These are phyloP conservation scores for Macropodus opercularis DNA, from an alignment of 2,797 vertebrate species.

Conservation along the genomic window DNA sequence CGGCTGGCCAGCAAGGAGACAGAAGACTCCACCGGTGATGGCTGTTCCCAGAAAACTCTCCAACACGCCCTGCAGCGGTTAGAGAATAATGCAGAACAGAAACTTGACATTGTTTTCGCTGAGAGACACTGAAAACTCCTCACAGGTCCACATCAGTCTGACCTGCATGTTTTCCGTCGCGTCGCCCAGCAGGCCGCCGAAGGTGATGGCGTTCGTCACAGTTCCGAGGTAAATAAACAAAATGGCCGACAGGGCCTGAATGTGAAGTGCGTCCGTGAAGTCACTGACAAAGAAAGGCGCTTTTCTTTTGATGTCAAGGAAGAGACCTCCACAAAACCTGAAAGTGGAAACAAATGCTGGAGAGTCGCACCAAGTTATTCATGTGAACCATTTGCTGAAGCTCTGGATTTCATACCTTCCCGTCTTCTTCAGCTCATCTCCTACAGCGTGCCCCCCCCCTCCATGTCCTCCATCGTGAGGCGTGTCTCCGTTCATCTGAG, in stretches of 20 bases:
- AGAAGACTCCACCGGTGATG: conserved; percentile 90
- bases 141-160: conserved; percentile 18
- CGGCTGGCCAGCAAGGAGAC: conserved; percentile 93
- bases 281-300: conserved; percentile 93
- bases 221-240: conserved; percentile 98
- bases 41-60: conserved; percentile 98
- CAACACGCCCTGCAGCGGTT: conserved; percentile 85
- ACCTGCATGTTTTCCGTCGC: conserved; percentile 99
- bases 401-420: conserved; percentile 91
- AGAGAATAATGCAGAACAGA: not conserved
- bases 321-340: conserved; percentile 95
- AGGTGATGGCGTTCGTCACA: conserved; percentile 98
- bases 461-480: conserved; percentile 89
- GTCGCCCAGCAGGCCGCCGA: conserved; percentile 95
- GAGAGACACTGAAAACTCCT: not conserved
- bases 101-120: no score
- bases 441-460: conserved; percentile 87
- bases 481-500: conserved; percentile 95
- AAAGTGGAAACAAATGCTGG: not conserved
- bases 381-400: no score
- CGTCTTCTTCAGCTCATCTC: conserved; percentile 90
- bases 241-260: conserved; percentile 94
- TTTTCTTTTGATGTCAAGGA: conserved; percentile 98
- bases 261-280: conserved; percentile 93
- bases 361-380: no score